A percentile compares a stretch with the other conserved stretches of the same genome.
Conservation (phyloP, 2,888 invertebrate species). For the Isotomurus palustris region DNA sequence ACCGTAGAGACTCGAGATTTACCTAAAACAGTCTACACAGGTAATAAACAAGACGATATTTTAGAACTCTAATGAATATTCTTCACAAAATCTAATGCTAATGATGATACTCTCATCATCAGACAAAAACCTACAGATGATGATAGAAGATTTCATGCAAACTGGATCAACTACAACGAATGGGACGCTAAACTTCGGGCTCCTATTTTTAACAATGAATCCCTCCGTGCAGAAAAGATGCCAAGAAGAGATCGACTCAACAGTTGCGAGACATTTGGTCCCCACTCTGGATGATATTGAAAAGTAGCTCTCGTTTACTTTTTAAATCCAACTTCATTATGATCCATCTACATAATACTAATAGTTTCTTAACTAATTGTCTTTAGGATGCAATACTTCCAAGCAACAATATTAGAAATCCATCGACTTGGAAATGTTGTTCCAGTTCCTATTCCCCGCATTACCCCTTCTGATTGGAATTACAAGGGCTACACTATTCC, state of each 20-base stretch:
- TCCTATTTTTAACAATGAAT: constrained; percentile 12
- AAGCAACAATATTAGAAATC: constrained; percentile 23
- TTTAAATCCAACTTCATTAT: neutral
- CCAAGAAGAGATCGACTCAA: constrained; percentile 22
- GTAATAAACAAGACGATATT: no score
- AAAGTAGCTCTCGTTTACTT: constrained; percentile 4
- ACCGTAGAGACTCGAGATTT: constrained; percentile 18
- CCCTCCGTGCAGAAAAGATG: constrained; percentile 18
- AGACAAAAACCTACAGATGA: constrained; percentile 19
- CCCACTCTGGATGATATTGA: constrained; percentile 24
- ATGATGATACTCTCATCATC: neutral
- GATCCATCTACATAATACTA: neutral
- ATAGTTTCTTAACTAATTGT: neutral
- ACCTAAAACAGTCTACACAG: constrained; percentile 10
- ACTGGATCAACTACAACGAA: constrained; percentile 15
- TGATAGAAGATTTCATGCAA: constrained; percentile 19
- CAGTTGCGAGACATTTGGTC: constrained; percentile 6
- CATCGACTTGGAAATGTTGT: constrained; percentile 27
- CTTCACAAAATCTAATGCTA: no score
- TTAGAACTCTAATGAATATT: no score
- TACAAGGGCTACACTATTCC: constrained; percentile 26
- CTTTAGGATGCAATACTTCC: constrained; percentile 26
- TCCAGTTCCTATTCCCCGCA: constrained; percentile 23
- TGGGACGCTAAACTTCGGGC: constrained; percentile 19
- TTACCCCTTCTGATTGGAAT: constrained; percentile 16